Evolutionary conservation across 2,113 vertebrate species (phyloP), one percentile per base, ranked within the genome.

Genomic region (Caloenas nicobarica): DNA sequence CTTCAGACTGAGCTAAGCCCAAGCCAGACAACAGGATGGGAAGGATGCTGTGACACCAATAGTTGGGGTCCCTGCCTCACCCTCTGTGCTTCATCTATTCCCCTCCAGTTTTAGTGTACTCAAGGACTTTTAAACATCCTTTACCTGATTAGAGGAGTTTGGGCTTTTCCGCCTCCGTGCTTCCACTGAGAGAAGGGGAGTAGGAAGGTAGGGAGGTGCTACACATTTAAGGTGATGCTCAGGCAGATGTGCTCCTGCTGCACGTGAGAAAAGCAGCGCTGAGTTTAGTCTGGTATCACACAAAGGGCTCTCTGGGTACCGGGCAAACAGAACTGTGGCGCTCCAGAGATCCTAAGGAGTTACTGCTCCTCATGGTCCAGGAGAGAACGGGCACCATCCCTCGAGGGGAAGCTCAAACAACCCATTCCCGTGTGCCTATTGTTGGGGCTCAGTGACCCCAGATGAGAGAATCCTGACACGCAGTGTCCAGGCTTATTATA

Each of bases 171-270:
- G 25, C n/a, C 42, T 56, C 70, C 0, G 0, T 36, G 48, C 48
- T 79, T 51, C 48, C 33, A 54, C 6, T 5, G 2, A 51, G 31
- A 66, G 31, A 56, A 82, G 16, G 19, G 0, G 3, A 60, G 54
- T 5, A 69, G 58, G 62, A 72, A 80, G 31, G 42, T 8, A 9
- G 42, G 48, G 68, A 50, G 16, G 3, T 69, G 77, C 38, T n/a
- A 25, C 31, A 21, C 13, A 5, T 31, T 64, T 36, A 56, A 53
- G 22, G 68, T 22, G 31, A 31, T 24, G 66, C 16, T 71, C 23
- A n/a, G 28, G 4, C 8, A 0, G 3, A 1, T 0, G 16, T 3
- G 2, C 3, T 57, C 71, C 36, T 56, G 50, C 44, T 42, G 34
- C 1, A 8, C 60, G 68, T 3, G 29, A 40, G 42, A 80, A 80